Percentiles rank a stretch among this genome's conserved stretches.
These are phyloP conservation scores for Mus caroli DNA, from an alignment of 2,797 vertebrate genomes.

Conservation along the genomic window DNA sequence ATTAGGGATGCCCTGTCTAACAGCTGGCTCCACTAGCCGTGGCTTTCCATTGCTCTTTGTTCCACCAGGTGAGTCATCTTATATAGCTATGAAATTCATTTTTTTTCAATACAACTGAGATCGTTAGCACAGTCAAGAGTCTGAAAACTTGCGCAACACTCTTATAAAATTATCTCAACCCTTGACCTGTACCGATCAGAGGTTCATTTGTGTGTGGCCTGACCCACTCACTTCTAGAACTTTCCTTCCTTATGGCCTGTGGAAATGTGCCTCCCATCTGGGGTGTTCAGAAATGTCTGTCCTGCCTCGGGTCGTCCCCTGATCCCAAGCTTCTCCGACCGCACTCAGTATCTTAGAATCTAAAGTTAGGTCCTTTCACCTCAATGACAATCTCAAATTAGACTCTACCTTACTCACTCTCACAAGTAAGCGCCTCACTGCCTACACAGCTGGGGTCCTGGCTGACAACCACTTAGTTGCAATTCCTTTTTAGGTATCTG, in stretches of 20 bases:
- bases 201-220: neutral
- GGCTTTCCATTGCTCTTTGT: neutral
- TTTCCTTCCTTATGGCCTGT: neutral
- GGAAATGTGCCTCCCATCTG: neutral
- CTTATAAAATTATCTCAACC: neutral
- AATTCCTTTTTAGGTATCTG: neutral
- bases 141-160: neutral
- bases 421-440: accelerated
- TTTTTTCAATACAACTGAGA: neutral
- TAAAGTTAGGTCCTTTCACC: neutral
- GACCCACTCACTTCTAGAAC: neutral
- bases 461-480: neutral
- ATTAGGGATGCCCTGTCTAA: neutral
- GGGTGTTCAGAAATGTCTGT: neutral
- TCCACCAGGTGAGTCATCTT: neutral
- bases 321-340: neutral
- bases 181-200: neutral
- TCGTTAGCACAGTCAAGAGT: neutral
- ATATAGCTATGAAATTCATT: neutral
- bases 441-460: neutral
- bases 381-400: neutral
- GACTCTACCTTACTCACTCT: neutral
- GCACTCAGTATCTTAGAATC: neutral
- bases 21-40: neutral
- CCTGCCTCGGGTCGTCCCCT: neutral